Evolutionary conservation across 1,140 invertebrate species (phyloP), one percentile per base, ranked within the genome.

Genomic region (Caenorhabditis briggsae): DNA sequence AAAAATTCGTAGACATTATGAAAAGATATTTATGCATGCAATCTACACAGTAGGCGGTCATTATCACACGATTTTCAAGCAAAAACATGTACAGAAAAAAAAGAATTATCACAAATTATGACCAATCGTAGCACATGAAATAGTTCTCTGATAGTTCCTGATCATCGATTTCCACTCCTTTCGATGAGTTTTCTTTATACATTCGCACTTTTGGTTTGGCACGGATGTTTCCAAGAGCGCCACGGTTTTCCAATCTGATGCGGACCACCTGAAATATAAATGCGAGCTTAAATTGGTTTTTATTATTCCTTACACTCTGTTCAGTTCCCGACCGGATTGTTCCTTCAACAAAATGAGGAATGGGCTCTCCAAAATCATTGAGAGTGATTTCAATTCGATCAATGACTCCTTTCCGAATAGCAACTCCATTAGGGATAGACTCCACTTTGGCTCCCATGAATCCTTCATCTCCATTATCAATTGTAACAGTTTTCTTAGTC

Each of bases 41-140:
- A 78, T 50, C 46, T 78, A 78, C 46, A 48, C 11, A 50, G 70
- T 78, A 78, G 70, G n/a, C 23, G 59, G 43, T 59, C 7, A 46
- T n/a, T 33, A 33, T 64, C 33, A 70, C 65, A 70, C 65, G 43
- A 53, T 65, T 65, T 65, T 11, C 2, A 65, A 41, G 16, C 61
- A 65, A 20, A 33, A 33, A 33, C 33, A 33, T 33, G 33, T 33
- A 33, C 12, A 25, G 25, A 41, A 7, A 33, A 12, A n/a, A 33
- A 12, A 64, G 0, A 25, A 64, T 9, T 33, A 70, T 50, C 70
- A 78, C 43, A 78, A 25, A n/a, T 46, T 78, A 78, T 78, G 70
- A 78, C 70, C 70, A 78, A 78, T 78, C 70, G 46, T 78, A 78
- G 46, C 70, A 78, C 70, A 78, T 78, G 20, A 78, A 78, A 25